These are phyloP conservation scores for Malurus splendens DNA, from an alignment of 2,797 vertebrate genomes.

Conservation along the genomic window DNA sequence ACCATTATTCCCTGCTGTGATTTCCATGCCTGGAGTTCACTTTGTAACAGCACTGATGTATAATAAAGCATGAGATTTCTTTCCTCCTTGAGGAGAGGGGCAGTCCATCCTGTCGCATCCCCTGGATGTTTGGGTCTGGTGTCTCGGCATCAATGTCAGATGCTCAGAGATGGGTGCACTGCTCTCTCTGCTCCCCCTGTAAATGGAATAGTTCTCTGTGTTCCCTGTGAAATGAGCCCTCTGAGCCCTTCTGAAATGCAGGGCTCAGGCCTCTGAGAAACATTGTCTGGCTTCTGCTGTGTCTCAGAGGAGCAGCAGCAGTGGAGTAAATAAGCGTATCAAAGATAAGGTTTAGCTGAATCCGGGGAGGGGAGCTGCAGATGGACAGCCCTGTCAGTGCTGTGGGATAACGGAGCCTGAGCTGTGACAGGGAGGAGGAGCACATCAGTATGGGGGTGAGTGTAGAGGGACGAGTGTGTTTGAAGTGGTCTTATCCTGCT, in stretches of 20 bases:
- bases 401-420: background rate
- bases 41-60: background rate
- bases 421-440: background rate
- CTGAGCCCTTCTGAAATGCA: background rate
- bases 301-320: background rate
- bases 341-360: background rate
- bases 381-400: background rate
- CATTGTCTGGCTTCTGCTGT: background rate
- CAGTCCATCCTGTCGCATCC: background rate
- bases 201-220: background rate
- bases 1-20: background rate
- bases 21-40: background rate
- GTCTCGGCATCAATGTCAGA: background rate
- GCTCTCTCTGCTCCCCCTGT: background rate
- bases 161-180: background rate
- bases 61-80: background rate
- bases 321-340: background rate
- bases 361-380: background rate
- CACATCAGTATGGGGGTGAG: background rate
- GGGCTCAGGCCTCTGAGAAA: background rate
- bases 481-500: background rate
- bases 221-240: background rate
- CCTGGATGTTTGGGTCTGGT: accelerated
- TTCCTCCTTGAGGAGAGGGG: background rate
- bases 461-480: background rate